Base-by-base conservation (phyloP, 2,113 vertebrate species). In the Accipiter virgatus region DNA sequence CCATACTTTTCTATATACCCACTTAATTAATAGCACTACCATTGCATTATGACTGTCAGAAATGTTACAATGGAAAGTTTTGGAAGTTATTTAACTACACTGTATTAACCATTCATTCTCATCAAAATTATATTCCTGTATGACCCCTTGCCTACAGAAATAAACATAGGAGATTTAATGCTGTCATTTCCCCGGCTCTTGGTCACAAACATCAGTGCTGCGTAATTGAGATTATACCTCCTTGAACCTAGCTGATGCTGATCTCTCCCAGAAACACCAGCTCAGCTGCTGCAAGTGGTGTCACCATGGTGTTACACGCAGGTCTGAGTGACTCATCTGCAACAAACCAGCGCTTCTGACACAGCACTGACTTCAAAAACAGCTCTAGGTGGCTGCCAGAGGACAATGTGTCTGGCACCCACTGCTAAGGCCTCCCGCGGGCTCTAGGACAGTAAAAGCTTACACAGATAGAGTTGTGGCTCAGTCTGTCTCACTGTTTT, bases 11-110 rank as follows among this genome's bases (percentile, higher is more conserved):
- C 94, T 96, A 85, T 91, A 94, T 96, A 96, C 83, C 13, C 85
- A 38, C 80, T 97, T 96, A 95, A 97, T 94, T 95, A 97, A 97
- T 48, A 95, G 52, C 45, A 77, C 89, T 94, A 58, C 42, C 70
- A 65, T 56, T 96, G 71, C 93, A 90, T 92, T 95, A 95, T 90
- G 95, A 95, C 86, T 79, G 7, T 96, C 96, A 97, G 85, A 90
- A 92, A 68, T 32, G 62, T 82, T 89, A 82, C 81, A 88, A 0
- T 23, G 22, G 74, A 86, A 97, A 96, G 89, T 82, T 73, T 43
- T 89, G 63, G 85, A 97, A 72, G 40, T 94, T 95, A 97, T 97
- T 98, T 97, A 98, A 97, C 98, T 97, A 97, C 59, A 90, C 91
- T 92, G 75, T 90, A 97, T 97, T 97, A 97, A 95, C 86, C 79